These are phyloP conservation scores for Hydropsyche betteni DNA, from an alignment of 2,888 invertebrate genomes.

Conservation along the genomic window DNA sequence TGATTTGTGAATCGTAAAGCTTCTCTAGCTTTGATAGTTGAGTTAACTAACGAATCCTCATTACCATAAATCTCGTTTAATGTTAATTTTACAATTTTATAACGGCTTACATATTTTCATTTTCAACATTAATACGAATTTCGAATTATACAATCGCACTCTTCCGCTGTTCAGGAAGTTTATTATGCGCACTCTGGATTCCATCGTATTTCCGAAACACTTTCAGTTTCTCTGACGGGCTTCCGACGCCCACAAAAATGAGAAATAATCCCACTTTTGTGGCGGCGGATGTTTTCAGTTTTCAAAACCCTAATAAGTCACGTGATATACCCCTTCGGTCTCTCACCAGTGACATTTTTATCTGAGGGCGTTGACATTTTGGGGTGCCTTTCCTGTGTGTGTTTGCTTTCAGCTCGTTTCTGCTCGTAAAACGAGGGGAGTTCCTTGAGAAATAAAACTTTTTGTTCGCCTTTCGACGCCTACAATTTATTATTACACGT, in stretches of 20 bases:
- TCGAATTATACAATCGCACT: neutral
- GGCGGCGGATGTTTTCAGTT: neutral
- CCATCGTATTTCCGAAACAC: too few species aligned
- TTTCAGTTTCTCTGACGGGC: too few species aligned
- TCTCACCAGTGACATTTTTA: neutral
- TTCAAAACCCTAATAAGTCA: slow-evolving; percentile 17
- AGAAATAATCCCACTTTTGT: too few species aligned
- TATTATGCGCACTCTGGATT: neutral
- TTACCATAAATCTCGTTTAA: too few species aligned
- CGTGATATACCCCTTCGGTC: slow-evolving; percentile 17
- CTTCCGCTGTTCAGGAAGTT: neutral
- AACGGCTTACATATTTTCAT: too few species aligned
- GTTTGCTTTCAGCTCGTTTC: slow-evolving; percentile 3
- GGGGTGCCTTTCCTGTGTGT: neutral
- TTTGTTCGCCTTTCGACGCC: neutral
- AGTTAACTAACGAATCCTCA: neutral
- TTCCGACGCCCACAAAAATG: too few species aligned
- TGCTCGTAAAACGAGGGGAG: slow-evolving; percentile 4
- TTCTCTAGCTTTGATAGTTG: neutral
- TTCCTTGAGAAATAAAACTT: slow-evolving; percentile 12
- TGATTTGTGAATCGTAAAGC: slow-evolving; percentile 10
- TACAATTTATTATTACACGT: slow-evolving; percentile 15
- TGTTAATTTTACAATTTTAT: too few species aligned
- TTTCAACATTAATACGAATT: too few species aligned
- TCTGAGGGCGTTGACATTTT: slow-evolving; percentile 24